A percentile compares a stretch with the other conserved stretches of the same genome.
Conservation (phyloP, 2,797 vertebrate species). For the Trachops cirrhosus region DNA sequence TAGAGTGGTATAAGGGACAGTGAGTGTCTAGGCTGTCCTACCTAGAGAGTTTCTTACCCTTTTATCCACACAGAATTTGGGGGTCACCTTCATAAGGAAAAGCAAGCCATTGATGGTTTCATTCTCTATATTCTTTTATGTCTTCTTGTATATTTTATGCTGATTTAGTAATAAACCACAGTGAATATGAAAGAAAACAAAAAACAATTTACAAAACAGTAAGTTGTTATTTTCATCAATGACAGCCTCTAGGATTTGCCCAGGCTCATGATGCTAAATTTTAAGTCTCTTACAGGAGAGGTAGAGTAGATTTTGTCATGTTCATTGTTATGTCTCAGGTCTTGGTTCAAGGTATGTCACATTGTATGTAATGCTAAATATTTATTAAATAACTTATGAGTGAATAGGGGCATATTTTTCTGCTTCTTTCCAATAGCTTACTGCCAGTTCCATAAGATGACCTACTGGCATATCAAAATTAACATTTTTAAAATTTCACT, state of each 20-base stretch:
- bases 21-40: not conserved
- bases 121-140: not conserved
- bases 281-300: not conserved
- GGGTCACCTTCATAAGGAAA: not conserved
- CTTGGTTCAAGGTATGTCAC: not conserved
- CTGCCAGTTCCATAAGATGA: not conserved
- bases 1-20: not conserved
- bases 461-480: not conserved
- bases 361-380: not conserved
- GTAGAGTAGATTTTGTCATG: not conserved
- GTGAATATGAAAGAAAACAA: not conserved
- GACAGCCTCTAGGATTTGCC: not conserved
- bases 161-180: not conserved
- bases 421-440: not conserved
- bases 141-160: not conserved
- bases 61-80: not conserved
- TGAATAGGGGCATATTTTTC: not conserved
- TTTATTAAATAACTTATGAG: not conserved
- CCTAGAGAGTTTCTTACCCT: not conserved
- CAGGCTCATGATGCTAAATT: not conserved
- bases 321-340: not conserved
- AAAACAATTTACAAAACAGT: not conserved
- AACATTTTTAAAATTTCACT: not conserved
- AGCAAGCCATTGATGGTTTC: not conserved
- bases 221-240: not conserved